Conservation (phyloP, 1,140 invertebrate species). For the Camponotus vicinus region DNA sequence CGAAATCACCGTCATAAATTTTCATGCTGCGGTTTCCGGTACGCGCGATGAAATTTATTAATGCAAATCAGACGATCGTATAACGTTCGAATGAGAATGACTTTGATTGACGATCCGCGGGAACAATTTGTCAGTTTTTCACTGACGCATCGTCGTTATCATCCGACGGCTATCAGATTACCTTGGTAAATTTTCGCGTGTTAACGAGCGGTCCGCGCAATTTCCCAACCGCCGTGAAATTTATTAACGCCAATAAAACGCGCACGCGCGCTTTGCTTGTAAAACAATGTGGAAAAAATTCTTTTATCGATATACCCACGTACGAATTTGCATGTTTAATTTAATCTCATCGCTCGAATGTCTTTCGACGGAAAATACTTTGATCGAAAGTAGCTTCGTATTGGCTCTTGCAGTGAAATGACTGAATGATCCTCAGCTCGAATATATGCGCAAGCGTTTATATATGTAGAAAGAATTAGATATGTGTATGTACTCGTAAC, state of each 20-base stretch:
- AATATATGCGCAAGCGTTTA: conserved; percentile 10
- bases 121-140: conserved; percentile 55
- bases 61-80: conserved; percentile 50
- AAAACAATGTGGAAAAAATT: conserved; percentile 28
- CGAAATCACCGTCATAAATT: conserved; percentile 55
- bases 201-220: conserved; percentile 41
- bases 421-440: conserved; percentile 62
- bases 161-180: conserved; percentile 34
- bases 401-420: conserved; percentile 57
- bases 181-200: conserved; percentile 56
- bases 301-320: conserved; percentile 64
- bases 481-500: conserved; percentile 32
- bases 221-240: conserved; percentile 33
- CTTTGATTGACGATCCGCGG: conserved; percentile 53
- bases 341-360: conserved; percentile 61
- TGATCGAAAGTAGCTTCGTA: conserved; percentile 63
- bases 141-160: conserved; percentile 31
- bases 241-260: conserved; percentile 70
- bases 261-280: neutral
- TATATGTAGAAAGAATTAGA: conserved; percentile 21
- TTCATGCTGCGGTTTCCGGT: conserved; percentile 38
- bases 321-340: conserved; percentile 63
- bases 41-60: conserved; percentile 43
- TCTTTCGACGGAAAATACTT: conserved; percentile 51
- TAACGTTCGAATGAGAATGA: conserved; percentile 51